Evolutionary conservation across 37 sponge, comb jelly and placozoan species (phyloP), one percentile per base, ranked within the genome.

Genomic region (Lycopodina hypogea): DNA sequence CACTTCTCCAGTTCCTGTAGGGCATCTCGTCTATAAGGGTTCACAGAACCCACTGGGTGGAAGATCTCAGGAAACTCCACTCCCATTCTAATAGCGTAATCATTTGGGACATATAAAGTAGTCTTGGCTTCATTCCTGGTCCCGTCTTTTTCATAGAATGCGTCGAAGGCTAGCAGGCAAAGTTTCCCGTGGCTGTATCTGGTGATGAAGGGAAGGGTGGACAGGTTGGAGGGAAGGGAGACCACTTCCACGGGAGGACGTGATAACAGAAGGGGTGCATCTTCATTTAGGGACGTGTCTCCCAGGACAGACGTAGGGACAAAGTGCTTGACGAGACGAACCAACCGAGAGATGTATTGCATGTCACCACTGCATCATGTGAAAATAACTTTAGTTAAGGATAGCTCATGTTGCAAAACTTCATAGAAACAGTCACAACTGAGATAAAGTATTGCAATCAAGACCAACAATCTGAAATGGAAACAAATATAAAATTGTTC

Each of bases 21-120:
- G 33, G 92, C 92, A 37, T 95, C 96, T 4, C 52, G 37, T 1
- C 92, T 72, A 39, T 91, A 91, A 0, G 96, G 96, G 72, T 95
- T 91, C 11, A 95, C 92, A 0, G 96, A 95, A 15, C 96, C 89
- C 41, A 91, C 62, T 0, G 96, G 73, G 64, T 76, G 45, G 62
- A 91, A 95, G 34, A 40, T 73, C 26, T 79, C 71, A 35, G 92
- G 96, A 58, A 80, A 77, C 42, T 95, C 89, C 8, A 30, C 39
- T 29, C 92, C 83, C 42, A 91, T 28, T 15, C 68, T 38, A 15
- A 88, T 30, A 14, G 83, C 52, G 56, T 95, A 95, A 23, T 89
- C 90, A 65, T 91, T 95, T 12, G 96, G 96, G 18, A 95, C 79
- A 55, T 88, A 91, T 39, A 90, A 38, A n/a, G 91, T 90, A 0